These are phyloP conservation scores for Ganaspis brasiliensis DNA, from an alignment of 2,888 invertebrate species.

Conservation along the genomic window DNA sequence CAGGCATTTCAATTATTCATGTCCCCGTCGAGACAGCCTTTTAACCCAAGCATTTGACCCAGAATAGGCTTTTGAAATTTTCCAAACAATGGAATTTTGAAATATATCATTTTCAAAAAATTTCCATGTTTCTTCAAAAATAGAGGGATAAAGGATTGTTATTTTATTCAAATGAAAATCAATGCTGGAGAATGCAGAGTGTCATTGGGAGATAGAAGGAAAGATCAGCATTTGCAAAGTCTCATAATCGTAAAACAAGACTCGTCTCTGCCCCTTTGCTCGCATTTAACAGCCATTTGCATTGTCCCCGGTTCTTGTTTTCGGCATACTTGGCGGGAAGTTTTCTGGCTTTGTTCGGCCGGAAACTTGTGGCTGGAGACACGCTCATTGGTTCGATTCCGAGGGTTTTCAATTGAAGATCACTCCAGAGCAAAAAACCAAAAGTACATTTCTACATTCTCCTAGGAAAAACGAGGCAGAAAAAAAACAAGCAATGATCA, in stretches of 20 bases:
- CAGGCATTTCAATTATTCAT: constrained; percentile 9
- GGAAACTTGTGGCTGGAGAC: constrained; percentile 64
- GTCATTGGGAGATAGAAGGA: not conserved
- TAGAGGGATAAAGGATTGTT: too few relatives aligned
- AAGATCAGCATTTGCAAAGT: constrained; percentile 38
- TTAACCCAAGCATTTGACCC: not conserved
- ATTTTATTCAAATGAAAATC: not conserved
- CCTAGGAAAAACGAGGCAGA: constrained; percentile 47
- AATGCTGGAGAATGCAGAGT: not conserved
- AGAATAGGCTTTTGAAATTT: too few relatives aligned
- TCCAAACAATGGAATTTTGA: too few relatives aligned
- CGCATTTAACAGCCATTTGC: constrained; percentile 60
- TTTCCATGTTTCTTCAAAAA: too few relatives aligned
- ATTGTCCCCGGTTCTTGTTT: constrained; percentile 59
- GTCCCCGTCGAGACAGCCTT: not conserved
- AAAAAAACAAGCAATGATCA: constrained; percentile 64
- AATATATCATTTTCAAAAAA: too few relatives aligned
- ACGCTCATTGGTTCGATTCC: constrained; percentile 63
- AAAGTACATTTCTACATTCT: constrained; percentile 51
- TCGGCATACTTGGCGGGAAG: constrained; percentile 57
- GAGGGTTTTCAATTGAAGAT: constrained; percentile 49
- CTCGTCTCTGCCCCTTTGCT: constrained; percentile 54
- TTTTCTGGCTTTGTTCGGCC: constrained; percentile 63
- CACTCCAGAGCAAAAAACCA: constrained; percentile 42
- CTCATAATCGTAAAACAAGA: constrained; percentile 52